These are phyloP conservation scores for Delphinapterus leucas DNA, from an alignment of 2,113 vertebrate species.

Conservation along the genomic window DNA sequence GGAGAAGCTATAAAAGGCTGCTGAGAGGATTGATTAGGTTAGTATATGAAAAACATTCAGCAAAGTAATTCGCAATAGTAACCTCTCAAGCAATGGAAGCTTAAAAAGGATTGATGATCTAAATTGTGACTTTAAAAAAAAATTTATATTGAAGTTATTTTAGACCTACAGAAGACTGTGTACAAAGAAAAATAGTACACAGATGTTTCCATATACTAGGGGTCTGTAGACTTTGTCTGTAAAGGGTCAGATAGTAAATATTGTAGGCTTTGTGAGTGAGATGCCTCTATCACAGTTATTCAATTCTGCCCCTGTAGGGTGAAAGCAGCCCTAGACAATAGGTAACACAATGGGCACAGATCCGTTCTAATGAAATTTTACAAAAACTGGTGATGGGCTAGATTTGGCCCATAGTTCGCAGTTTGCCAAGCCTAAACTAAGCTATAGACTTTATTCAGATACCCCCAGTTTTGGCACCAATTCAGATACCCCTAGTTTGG, in stretches of 20 bases:
- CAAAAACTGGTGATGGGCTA: background rate
- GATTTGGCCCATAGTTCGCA: background rate
- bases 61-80: background rate
- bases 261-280: background rate
- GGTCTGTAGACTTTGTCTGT: background rate
- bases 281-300: background rate
- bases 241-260: background rate
- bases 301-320: background rate
- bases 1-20: background rate
- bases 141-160: background rate
- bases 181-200: background rate
- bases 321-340: background rate
- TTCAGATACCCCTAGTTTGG: background rate
- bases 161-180: background rate
- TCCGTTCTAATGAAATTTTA: background rate
- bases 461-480: background rate
- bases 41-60: background rate
- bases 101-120: background rate
- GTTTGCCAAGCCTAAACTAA: background rate
- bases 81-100: background rate
- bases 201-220: background rate
- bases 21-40: background rate
- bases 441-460: background rate
- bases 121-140: background rate
- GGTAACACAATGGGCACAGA: background rate